Conservation (phyloP, 2,888 invertebrate genomes). For the Drosophila dives region DNA sequence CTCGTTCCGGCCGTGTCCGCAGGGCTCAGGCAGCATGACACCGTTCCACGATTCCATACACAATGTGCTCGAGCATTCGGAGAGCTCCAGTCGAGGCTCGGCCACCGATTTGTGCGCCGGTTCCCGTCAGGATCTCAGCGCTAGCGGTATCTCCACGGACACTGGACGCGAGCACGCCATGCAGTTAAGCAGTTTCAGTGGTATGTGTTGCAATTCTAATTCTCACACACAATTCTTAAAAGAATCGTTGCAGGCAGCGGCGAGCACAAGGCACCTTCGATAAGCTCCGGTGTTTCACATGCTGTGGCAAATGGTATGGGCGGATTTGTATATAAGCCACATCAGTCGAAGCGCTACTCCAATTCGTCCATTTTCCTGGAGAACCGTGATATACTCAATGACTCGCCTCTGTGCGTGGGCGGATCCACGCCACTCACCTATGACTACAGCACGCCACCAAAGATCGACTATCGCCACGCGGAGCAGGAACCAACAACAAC, state of each 20-base stretch:
- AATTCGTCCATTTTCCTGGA: constrained; percentile 85
- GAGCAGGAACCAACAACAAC: constrained; percentile 50
- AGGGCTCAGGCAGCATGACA: constrained; percentile 85
- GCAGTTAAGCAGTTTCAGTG: constrained; percentile 82
- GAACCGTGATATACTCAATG: constrained; percentile 85
- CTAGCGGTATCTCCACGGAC: constrained; percentile 81
- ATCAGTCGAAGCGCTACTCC: constrained; percentile 82
- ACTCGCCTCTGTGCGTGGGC: constrained; percentile 71
- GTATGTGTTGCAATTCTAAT: constrained; percentile 39
- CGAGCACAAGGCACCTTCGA: constrained; percentile 82
- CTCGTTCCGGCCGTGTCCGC: constrained; percentile 85
- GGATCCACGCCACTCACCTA: constrained; percentile 63
- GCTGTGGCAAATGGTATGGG: constrained; percentile 82
- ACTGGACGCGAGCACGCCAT: constrained; percentile 80
- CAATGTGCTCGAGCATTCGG: constrained; percentile 84
- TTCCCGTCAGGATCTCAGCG: constrained; percentile 84
- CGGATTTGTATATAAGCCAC: constrained; percentile 81
- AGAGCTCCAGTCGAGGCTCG: constrained; percentile 83
- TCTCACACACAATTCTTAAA: background rate
- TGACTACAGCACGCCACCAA: constrained; percentile 81
- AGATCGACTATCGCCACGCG: constrained; percentile 82
- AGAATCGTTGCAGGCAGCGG: constrained; percentile 72
- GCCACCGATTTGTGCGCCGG: constrained; percentile 82
- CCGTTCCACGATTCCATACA: constrained; percentile 85
- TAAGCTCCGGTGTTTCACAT: constrained; percentile 82